A percentile compares a stretch with the other conserved stretches of the same genome.
These are phyloP conservation scores for Cyprinodon diabolis DNA, from an alignment of 2,797 vertebrate species.

Conservation along the genomic window DNA sequence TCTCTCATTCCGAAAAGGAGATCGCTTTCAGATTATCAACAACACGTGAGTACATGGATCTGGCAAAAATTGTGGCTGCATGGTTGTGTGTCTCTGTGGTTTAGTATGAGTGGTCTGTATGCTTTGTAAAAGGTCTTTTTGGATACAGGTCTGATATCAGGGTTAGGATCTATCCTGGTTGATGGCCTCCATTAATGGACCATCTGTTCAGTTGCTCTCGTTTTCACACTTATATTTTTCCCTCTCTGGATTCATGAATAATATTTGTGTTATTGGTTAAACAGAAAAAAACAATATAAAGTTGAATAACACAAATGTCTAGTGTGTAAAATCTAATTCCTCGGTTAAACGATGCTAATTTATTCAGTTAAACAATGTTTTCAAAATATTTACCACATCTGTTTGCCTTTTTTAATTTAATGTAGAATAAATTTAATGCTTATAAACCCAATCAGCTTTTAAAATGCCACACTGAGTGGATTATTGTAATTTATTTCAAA, in stretches of 20 bases:
- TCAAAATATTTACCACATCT: not conserved
- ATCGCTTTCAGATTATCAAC: constrained; percentile 98
- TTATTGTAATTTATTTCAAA: not conserved
- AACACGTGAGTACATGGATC: constrained; percentile 89
- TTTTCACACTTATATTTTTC: constrained; percentile 10
- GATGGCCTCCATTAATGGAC: constrained; percentile 69
- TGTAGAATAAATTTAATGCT: not conserved
- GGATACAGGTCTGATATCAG: constrained; percentile 59
- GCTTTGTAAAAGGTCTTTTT: constrained; percentile 60
- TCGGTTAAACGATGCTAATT: not conserved
- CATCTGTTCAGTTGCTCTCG: constrained; percentile 65
- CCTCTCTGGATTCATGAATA: not conserved
- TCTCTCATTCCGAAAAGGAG: constrained; percentile 96
- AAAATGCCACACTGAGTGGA: not conserved
- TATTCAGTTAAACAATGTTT: not conserved
- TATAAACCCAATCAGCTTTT: not conserved
- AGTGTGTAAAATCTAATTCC: not conserved
- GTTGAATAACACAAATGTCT: not conserved
- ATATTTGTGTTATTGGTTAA: constrained; percentile 5
- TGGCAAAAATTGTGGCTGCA: not conserved
- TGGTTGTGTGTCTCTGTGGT: not conserved
- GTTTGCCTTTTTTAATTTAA: not conserved
- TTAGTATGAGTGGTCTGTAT: constrained; percentile 1
- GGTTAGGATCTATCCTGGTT: constrained; percentile 68
- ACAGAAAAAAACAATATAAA: not conserved